A percentile compares a stretch with the other conserved stretches of the same genome.
Conservation (phyloP, 2,797 vertebrate genomes). For the Neosilurus mollespiculum region DNA sequence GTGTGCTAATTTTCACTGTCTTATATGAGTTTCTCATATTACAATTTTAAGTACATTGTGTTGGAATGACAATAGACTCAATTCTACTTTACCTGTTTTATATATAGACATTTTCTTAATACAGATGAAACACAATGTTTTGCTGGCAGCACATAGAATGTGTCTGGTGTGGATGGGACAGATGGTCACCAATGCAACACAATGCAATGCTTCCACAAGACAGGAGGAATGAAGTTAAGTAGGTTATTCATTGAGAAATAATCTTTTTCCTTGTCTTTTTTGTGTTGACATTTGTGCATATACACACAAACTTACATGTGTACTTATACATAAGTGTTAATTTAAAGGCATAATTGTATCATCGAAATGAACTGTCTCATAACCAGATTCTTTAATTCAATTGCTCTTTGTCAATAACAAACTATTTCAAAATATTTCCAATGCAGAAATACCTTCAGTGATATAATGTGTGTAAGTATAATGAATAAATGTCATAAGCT, state of each 20-base stretch:
- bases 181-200: not conserved
- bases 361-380: not conserved
- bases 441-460: conserved; percentile 20
- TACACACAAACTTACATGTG: too few species aligned
- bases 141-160: not conserved
- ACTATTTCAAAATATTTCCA: not conserved
- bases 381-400: not conserved
- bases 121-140: not conserved
- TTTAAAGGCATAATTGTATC: not conserved
- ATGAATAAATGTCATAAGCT: conserved; percentile 14
- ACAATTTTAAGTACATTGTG: not conserved
- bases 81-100: not conserved
- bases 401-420: not conserved
- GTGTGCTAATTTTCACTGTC: conserved; percentile 8
- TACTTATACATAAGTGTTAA: not conserved
- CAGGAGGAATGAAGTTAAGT: not conserved
- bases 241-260: not conserved
- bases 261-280: not conserved
- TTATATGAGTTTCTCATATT: not conserved
- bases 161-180: not conserved
- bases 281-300: not conserved
- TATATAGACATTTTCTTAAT: too few species aligned
- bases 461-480: conserved; percentile 3
- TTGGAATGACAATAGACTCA: not conserved
- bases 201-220: not conserved